Evolutionary conservation across 2,113 vertebrate species (phyloP), one percentile per base, ranked within the genome.

Genomic region (Pardalotus punctatus): DNA sequence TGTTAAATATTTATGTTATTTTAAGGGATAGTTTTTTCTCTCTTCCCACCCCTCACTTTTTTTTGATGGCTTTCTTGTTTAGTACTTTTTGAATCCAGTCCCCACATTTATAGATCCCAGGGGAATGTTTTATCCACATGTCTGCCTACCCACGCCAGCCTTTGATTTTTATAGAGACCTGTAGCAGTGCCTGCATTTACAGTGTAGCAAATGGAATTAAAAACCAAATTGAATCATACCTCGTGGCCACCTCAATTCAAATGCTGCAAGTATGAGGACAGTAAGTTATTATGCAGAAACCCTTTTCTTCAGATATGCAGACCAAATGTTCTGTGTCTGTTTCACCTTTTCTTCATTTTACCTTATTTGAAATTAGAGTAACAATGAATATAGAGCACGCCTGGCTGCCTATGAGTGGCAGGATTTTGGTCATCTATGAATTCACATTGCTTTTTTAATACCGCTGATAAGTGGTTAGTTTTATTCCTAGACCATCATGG

Each of bases 171-270:
- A 88, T 19, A 2, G 76, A 88, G 77, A 90, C 53, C 47, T 23
- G 23, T 83, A 88, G 85, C 72, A 81, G 60, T 72, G 73, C 81
- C 81, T 95, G 60, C 82, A 86, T 90, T 96, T 95, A 95, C 70
- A 91, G 88, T 65, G 42, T 22, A 79, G 83, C 86, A 90, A 96
- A 94, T 0, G 0, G 81, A 96, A 93, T 92, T 95, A 80, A 90
- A 95, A 96, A 93, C 54, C 95, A 96, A 96, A 97, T 94, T 93
- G 86, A 95, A 96, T 96, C 86, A 73, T 79, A 92, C 90, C 79
- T 95, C 5, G 8, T 86, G 84, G 84, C 69, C 77, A 86, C 86
- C 76, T 72, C 91, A 62, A 3, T 92, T 90, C 54, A 92, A 95
- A 95, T 36, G 65, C 47, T 62, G 79, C 78, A 53, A 72, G 64